Evolutionary conservation across 1,140 invertebrate genomes (phyloP), one percentile per base, ranked within the genome.

Genomic region (Leguminivora glycinivorella): DNA sequence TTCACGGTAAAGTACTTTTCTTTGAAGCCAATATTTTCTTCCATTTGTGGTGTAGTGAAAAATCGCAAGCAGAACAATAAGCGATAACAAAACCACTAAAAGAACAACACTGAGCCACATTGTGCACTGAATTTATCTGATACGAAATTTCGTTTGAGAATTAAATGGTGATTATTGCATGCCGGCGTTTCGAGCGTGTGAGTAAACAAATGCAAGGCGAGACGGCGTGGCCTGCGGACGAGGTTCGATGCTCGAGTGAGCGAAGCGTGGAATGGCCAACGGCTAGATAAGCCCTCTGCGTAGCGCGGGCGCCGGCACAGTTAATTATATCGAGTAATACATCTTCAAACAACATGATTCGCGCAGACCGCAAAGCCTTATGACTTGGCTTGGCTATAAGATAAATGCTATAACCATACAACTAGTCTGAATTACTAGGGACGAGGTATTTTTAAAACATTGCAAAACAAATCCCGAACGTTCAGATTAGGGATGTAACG

Each of bases 1-100:
- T 70, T 90, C 87, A 72, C 82, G 83, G 43, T 89, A 90, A 3
- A 87, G 81, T 26, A 91, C 87, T 66, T 89, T 88, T 69, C 76
- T 84, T 26, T 72, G 25, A 0, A 75, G 66, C 89, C 89, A 91
- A 71, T 91, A 89, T 75, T 89, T 91, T 74, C 88, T 83, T 70
- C 86, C 87, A 68, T 83, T 85, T 2, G 85, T 80, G 0, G 79
- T 47, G 68, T 84, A 91, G 69, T 91, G 88, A 76, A 86, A 85
- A 74, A 89, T 67, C n/a, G 82, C 72, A 38, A 91, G 79, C 68
- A 82, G 72, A 52, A 85, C 12, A 68, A 82, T 56, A 25, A 88
- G 78, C 40, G 76, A 70, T 22, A 88, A 12, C 67, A 91, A 71
- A 69, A 87, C 76, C 68, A 79, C 72, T 22, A 89, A 71, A 52